phyloP scores from a whole-genome alignment of 2,797 vertebrate genomes.

The Scyliorhinus canicula region DNA sequence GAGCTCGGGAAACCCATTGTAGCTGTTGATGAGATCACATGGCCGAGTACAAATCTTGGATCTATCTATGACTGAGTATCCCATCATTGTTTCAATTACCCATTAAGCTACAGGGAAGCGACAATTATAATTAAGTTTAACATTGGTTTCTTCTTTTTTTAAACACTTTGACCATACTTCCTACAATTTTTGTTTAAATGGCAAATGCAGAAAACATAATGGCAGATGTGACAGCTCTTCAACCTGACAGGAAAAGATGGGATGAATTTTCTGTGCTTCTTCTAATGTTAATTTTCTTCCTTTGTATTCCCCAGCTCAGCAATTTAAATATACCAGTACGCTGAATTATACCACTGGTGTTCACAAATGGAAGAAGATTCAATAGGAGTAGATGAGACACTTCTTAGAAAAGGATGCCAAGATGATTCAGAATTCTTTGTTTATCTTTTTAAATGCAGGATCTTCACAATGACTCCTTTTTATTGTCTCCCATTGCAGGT shows the following conservation, averaged over 20 bases:
- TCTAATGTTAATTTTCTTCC: neutral
- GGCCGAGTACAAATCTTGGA: neutral
- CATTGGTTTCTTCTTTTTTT: neutral
- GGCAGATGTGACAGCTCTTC: neutral
- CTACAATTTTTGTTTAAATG: neutral
- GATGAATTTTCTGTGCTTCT: neutral
- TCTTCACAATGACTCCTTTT: neutral
- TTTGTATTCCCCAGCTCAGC: neutral
- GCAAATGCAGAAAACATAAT: neutral
- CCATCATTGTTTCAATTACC: neutral
- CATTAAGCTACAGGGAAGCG: neutral
- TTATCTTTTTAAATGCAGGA: neutral
- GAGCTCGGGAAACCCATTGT: neutral
- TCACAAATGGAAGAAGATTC: neutral
- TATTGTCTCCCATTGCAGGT: neutral
- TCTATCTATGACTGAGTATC: neutral
- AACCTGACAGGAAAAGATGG: neutral
- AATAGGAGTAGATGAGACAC: neutral
- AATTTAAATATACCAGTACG: neutral
- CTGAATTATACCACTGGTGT: neutral
- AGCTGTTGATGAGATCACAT: neutral
- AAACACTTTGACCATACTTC: neutral
- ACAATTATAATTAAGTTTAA: neutral
- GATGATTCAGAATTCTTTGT: neutral
- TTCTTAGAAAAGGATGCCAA: neutral